phyloP scores from a whole-genome alignment of 2,113 vertebrate genomes.

The Bos indicus region DNA sequence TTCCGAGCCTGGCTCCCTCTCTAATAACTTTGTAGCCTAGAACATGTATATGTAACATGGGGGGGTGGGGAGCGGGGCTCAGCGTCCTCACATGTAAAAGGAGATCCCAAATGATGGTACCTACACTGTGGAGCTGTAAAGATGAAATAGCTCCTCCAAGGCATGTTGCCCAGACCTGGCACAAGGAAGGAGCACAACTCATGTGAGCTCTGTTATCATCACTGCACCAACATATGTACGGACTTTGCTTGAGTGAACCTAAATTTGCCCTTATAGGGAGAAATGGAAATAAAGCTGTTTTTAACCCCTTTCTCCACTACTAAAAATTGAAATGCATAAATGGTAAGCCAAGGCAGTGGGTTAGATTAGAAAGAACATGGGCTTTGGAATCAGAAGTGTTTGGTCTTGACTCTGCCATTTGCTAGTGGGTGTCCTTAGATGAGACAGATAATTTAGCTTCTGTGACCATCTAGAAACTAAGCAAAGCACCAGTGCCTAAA shows the following conservation, averaged over 20 bases:
- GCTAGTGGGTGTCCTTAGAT: neutral
- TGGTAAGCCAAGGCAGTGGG: neutral
- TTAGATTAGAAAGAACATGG: neutral
- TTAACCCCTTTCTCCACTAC: neutral
- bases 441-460: neutral
- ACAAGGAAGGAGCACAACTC: neutral
- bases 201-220: neutral
- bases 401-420: neutral
- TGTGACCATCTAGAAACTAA: neutral
- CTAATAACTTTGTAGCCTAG: neutral
- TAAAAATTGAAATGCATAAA: neutral
- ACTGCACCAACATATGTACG: neutral
- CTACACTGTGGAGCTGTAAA: neutral
- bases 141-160: neutral
- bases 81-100: neutral
- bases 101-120: neutral
- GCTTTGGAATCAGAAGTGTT: neutral
- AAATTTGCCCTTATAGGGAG: neutral
- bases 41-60: neutral
- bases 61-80: rapidly evolving
- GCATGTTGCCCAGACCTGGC: neutral
- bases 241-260: neutral
- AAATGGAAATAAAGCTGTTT: constrained; percentile 22
- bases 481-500: neutral
- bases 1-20: neutral